phyloP scores from a whole-genome alignment of 2,888 invertebrate species.

The Sesamia inferens region DNA sequence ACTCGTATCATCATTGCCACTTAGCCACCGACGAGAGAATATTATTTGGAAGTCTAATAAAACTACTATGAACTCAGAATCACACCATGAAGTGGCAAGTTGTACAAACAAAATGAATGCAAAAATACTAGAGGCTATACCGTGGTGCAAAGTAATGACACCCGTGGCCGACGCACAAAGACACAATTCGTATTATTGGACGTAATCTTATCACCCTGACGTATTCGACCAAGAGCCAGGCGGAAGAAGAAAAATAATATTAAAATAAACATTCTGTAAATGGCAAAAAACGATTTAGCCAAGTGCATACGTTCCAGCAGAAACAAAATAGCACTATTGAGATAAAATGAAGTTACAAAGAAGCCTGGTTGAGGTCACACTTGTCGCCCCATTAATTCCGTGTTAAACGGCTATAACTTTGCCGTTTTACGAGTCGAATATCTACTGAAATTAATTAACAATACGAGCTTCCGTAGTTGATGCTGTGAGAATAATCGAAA shows the following conservation, averaged over 20 bases:
- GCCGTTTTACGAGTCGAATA: conserved; percentile 80
- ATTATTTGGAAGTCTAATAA: neutral
- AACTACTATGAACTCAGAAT: neutral
- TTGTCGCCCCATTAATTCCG: conserved; percentile 78
- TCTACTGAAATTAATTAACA: conserved; percentile 79
- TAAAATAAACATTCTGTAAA: conserved; percentile 76
- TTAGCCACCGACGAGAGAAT: neutral
- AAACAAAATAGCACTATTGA: conserved; percentile 73
- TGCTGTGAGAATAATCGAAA: conserved; percentile 67
- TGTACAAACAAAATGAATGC: conserved; percentile 23
- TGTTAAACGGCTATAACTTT: conserved; percentile 80
- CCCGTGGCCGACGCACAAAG: conserved; percentile 45
- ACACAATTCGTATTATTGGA: conserved; percentile 58
- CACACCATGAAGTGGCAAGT: conserved; percentile 22
- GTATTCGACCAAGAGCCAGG: conserved; percentile 69
- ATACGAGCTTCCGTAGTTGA: conserved; percentile 73
- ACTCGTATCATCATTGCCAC: neutral
- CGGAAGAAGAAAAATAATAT: conserved; percentile 73
- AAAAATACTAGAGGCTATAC: conserved; percentile 31
- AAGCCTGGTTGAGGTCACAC: conserved; percentile 75
- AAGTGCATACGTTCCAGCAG: conserved; percentile 67
- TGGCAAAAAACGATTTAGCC: conserved; percentile 76
- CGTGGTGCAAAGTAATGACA: conserved; percentile 46
- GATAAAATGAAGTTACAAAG: conserved; percentile 78
- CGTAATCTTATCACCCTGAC: conserved; percentile 72